Conservation (phyloP, 2,113 vertebrate genomes). For the Grantiella picta region DNA sequence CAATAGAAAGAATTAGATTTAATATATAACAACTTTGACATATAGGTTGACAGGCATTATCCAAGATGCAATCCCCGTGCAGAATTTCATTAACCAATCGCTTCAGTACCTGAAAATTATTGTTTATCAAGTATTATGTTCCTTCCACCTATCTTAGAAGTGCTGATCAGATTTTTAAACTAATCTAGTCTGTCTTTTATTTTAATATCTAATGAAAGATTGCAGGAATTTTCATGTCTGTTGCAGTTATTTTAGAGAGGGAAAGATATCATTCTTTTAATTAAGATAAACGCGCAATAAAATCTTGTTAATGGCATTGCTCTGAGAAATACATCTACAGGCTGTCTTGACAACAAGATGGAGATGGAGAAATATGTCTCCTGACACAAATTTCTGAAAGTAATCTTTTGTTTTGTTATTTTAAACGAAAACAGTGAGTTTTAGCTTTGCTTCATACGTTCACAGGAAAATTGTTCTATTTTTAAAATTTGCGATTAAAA, state of each 20-base stretch:
- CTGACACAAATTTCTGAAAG: background rate
- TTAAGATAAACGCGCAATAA: background rate
- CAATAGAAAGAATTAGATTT: background rate
- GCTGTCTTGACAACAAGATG: background rate
- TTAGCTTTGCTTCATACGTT: background rate
- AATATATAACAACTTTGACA: background rate
- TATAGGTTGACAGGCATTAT: background rate
- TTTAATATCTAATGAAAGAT: background rate
- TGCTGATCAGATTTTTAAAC: background rate
- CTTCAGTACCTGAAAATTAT: background rate
- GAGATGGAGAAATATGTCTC: background rate
- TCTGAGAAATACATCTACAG: background rate
- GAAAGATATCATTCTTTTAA: background rate
- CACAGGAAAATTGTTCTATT: background rate
- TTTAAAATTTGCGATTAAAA: background rate
- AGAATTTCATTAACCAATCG: background rate
- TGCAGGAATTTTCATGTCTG: background rate
- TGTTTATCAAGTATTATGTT: background rate
- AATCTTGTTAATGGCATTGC: background rate
- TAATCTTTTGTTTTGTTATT: background rate
- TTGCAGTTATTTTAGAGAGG: background rate
- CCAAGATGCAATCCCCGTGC: rapidly evolving
- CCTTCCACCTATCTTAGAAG: background rate
- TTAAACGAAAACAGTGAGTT: background rate
- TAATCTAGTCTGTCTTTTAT: background rate